Base-by-base conservation (phyloP, 2,888 invertebrate genomes). In the Oscheius sp. region DNA sequence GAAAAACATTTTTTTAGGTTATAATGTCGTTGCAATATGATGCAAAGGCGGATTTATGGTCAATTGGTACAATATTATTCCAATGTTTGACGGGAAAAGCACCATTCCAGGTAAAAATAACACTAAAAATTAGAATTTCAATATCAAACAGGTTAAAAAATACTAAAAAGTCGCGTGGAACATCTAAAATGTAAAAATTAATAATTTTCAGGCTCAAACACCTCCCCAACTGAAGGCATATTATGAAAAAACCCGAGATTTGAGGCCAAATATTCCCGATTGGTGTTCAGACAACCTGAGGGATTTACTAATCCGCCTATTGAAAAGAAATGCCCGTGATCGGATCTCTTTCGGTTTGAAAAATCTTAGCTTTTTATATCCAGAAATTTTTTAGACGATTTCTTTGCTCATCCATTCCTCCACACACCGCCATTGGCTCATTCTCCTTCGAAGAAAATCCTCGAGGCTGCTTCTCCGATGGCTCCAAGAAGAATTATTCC, bases 1-100 rank as follows among this genome's bases (percentile, higher is more conserved):
- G 16, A 61, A 29, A 27, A n/a, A 46, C 2, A 12, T 25, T 49
- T 25, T 61, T 64, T 43, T 46, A 78, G 76, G 83, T 99, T 70
- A 99, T 99, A 87, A 98, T 99, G 97, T 97, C 97, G 1, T 91
- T 95, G 78, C 95, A 97, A 89, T 99, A 99, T 89, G 96, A 96
- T 90, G 97, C 96, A 70, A 99, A 99, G 91, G 99, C 99, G 12
- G 99, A 99, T 91, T 92, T 99, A 74, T 99, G 99, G 98, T 97
- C 97, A 82, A 92, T 99, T 85, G 99, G 99, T 70, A 99, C 98
- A 21, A 99, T 99, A 86, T 94, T 99, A 75, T 97, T 95, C 91
- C 96, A 97, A 90, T 99, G 99, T 91, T 92, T 99, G 81, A 97
- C 96, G 29, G 97, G 98, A 77, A 96, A 96, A 90, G 99, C 99